Percentiles rank a stretch among this genome's conserved stretches.
phyloP scores from a whole-genome alignment of 2,797 vertebrate species.

The Amniataba percoides region DNA sequence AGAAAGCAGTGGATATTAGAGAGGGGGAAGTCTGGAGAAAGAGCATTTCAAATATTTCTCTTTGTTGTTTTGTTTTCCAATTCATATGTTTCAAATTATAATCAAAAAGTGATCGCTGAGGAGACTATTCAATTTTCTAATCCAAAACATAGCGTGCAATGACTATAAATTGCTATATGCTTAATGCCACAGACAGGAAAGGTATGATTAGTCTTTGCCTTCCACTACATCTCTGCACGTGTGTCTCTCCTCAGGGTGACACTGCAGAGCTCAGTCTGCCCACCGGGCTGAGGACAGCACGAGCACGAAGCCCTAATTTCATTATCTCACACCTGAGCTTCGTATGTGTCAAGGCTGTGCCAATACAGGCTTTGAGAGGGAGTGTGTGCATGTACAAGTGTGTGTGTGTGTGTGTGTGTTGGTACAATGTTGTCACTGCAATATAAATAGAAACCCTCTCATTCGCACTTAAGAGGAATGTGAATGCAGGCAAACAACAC shows the following conservation, averaged over 20 bases:
- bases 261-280: conserved; percentile 44
- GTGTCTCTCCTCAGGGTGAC: conserved; percentile 31
- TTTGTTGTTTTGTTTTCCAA: conserved; percentile 37
- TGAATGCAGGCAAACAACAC: conserved; percentile 24
- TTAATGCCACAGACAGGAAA: neutral
- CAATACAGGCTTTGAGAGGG: conserved; percentile 26
- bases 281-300: conserved; percentile 19
- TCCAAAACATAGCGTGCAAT: neutral
- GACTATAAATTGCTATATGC: neutral
- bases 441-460: conserved; percentile 46
- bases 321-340: conserved; percentile 59
- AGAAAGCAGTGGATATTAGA: conserved; percentile 25
- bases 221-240: too few species aligned
- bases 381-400: neutral
- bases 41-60: conserved; percentile 30
- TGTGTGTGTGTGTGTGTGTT: conserved; percentile 2
- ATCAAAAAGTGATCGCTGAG: neutral
- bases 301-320: conserved; percentile 28
- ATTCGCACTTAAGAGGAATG: conserved; percentile 30
- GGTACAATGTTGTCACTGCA: conserved; percentile 32
- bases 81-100: conserved; percentile 14
- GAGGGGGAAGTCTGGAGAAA: conserved; percentile 12
- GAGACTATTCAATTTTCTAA: neutral
- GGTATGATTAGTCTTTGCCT: neutral
- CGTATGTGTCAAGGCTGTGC: conserved; percentile 51